phyloP scores from a whole-genome alignment of 2,888 invertebrate species.

The Punctoribates punctum region DNA sequence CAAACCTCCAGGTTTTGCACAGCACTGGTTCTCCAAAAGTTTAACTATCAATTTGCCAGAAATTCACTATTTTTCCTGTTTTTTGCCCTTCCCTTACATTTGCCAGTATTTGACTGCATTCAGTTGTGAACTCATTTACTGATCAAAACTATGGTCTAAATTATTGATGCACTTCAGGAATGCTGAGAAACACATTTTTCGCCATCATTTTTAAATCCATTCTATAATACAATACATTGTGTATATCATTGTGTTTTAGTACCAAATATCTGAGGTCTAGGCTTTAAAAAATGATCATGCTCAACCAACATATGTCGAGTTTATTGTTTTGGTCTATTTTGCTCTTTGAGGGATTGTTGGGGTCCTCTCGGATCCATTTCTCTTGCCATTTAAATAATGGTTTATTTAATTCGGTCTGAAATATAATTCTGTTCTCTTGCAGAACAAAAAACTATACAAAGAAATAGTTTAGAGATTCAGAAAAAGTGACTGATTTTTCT shows the following conservation, averaged over 20 bases:
- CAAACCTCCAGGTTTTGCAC: neutral
- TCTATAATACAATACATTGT: neutral
- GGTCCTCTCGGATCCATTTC: too few relatives aligned
- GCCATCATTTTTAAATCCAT: neutral
- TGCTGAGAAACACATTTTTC: conserved; percentile 7
- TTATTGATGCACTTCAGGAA: neutral
- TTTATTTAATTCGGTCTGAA: too few relatives aligned
- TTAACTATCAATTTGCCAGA: conserved; percentile 9
- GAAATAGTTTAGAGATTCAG: too few relatives aligned
- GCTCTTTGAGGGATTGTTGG: too few relatives aligned
- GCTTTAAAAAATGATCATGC: too few relatives aligned
- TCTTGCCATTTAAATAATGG: too few relatives aligned
- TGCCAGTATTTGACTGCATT: too few relatives aligned
- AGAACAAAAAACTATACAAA: too few relatives aligned
- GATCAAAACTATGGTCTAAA: conserved; percentile 5
- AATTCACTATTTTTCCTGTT: neutral
- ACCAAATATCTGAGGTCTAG: too few relatives aligned
- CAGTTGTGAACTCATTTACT: neutral
- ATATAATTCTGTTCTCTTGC: too few relatives aligned
- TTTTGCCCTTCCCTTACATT: neutral
- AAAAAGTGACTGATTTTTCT: neutral
- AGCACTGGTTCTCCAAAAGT: neutral
- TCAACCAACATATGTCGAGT: too few relatives aligned
- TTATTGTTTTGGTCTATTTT: too few relatives aligned
- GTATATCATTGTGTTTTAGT: neutral